Evolutionary conservation across 2,888 invertebrate species (phyloP).

Genomic region (Leucophenga maculata): DNA sequence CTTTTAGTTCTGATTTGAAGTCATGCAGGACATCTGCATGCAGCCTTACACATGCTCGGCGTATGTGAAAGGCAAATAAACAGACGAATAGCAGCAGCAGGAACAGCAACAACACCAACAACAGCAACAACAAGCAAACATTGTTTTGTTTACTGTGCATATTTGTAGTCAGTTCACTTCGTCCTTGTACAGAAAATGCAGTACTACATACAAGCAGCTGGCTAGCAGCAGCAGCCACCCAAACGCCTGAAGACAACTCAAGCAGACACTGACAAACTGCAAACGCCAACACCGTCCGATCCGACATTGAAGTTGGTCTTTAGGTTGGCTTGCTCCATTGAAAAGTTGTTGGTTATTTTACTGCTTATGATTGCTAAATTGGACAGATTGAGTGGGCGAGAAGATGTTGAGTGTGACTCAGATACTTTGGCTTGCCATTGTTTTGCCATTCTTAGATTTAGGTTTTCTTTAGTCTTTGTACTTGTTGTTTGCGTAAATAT

Average conservation of each 20-base stretch:
- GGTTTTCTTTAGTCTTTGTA: neutral
- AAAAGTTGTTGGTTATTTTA: neutral
- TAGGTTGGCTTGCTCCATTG: neutral
- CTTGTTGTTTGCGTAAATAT: slow-evolving; percentile 8
- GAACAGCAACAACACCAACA: neutral
- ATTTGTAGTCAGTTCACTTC: slow-evolving; percentile 13
- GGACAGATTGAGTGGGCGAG: neutral
- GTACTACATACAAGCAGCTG: neutral
- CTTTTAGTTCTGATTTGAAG: neutral
- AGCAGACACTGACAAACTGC: slow-evolving; percentile 1
- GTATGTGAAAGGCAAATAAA: neutral
- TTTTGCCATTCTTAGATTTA: slow-evolving; percentile 10
- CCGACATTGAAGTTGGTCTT: neutral
- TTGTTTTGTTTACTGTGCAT: slow-evolving; percentile 19
- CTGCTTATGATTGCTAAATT: slow-evolving; percentile 14
- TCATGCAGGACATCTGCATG: neutral
- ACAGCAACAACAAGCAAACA: slow-evolving; percentile 21
- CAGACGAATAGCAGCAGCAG: neutral
- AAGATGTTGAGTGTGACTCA: neutral
- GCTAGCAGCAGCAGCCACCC: neutral
- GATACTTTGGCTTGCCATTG: neutral
- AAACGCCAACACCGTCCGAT: neutral
- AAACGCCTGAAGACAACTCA: slow-evolving; percentile 2
- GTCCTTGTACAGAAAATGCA: slow-evolving; percentile 8
- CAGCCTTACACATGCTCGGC: neutral